phyloP scores from a whole-genome alignment of 2,113 vertebrate species.

The Brachypteracias leptosomus region DNA sequence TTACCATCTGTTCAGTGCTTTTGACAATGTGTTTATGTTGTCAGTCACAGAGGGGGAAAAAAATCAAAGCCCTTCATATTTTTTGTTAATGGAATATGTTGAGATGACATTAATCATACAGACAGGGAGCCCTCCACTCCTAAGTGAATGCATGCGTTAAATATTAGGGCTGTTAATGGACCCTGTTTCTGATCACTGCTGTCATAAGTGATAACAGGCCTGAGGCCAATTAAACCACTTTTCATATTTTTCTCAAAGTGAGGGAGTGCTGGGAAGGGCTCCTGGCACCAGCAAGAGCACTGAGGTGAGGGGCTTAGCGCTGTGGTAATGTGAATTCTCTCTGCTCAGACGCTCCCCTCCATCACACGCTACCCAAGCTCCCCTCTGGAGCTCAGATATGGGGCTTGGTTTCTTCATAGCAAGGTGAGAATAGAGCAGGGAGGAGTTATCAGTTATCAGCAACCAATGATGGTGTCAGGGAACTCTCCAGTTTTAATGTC shows the following conservation, averaged over 20 bases:
- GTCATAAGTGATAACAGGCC: constrained; percentile 17
- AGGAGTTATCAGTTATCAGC: neutral
- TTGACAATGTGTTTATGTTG: constrained; percentile 36
- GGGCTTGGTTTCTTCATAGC: neutral
- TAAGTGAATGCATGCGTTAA: neutral
- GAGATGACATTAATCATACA: constrained; percentile 33
- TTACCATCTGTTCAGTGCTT: constrained; percentile 32
- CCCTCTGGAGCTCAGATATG: neutral
- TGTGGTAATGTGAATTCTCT: accelerated
- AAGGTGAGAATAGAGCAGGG: neutral
- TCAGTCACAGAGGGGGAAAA: neutral
- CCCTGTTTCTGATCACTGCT: constrained; percentile 26
- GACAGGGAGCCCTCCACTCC: neutral
- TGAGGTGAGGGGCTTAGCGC: neutral
- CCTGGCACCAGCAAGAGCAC: neutral
- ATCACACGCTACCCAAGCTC: accelerated
- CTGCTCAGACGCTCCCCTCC: neutral
- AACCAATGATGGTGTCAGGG: accelerated
- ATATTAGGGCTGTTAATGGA: neutral
- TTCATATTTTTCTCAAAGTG: neutral
- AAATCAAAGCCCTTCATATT: neutral
- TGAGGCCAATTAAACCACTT: neutral
- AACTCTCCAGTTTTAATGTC: neutral
- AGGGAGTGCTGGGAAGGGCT: neutral
- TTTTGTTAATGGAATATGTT: constrained; percentile 39